A percentile compares a stretch with the other conserved stretches of the same genome.
Conservation (phyloP, 2,797 vertebrate genomes). For the Poecilia picta region DNA sequence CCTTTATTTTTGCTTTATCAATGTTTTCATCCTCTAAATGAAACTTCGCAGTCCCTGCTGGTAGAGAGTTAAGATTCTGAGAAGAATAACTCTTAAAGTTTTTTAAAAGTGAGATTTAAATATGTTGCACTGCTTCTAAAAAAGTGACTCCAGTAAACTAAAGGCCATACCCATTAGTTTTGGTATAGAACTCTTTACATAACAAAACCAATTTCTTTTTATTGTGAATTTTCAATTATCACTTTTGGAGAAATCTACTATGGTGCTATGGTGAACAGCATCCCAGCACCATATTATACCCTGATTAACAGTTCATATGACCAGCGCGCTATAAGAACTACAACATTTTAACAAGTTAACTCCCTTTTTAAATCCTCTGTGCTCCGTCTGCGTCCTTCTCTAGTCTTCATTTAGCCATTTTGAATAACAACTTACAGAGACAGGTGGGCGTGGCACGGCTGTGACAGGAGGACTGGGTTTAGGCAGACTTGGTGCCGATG, state of each 20-base stretch:
- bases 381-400: neutral
- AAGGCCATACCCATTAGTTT: neutral
- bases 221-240: neutral
- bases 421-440: conserved; percentile 76
- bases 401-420: neutral
- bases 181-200: neutral
- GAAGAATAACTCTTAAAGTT: neutral
- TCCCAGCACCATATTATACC: neutral
- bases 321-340: neutral
- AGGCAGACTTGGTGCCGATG: conserved; percentile 80
- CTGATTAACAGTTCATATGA: neutral
- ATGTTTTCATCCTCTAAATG: neutral
- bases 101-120: neutral
- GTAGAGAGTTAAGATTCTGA: neutral
- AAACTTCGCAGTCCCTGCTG: neutral
- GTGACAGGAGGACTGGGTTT: conserved; percentile 83
- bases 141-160: neutral
- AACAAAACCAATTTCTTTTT: neutral
- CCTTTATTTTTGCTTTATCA: neutral
- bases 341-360: neutral
- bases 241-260: neutral
- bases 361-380: neutral
- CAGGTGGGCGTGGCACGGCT: conserved; percentile 83
- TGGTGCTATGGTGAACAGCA: neutral
- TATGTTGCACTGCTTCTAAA: neutral